Base-by-base conservation (phyloP, 2,888 invertebrate species). In the Sipha maydis region DNA sequence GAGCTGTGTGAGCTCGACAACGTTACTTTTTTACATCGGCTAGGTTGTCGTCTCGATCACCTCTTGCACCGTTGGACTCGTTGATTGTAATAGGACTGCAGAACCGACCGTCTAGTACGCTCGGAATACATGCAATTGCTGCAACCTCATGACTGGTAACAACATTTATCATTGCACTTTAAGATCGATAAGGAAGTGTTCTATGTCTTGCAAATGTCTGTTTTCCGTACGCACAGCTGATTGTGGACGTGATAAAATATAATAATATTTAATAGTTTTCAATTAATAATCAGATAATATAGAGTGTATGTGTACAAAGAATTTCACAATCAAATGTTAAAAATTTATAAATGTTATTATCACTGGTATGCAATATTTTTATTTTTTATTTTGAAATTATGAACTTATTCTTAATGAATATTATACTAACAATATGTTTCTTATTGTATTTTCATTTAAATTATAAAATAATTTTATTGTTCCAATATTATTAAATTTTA, bases 401-500 rank as follows among this genome's bases (percentile, higher is more conserved):
- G 61, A 61, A 38, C 61, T 61, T 41, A 25, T 25, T 56, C 75
- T n/a, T 14, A 11, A 25, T 61, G 41, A 76, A 75, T 76, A 61
- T 76, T 61, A 61, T 28, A 67, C 76, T 28, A 38, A 31, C 41
- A 75, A 75, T 84, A 7, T 54, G 31, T 8, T 14, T 83, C 25
- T 25, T 83, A n/a, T 25, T 0, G 19, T 75, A 83, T 83, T 83
- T n/a, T 21, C 1, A 11, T 75, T 61, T 75, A 73, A 56, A 83
- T 83, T 38, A 61, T 67, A 48, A 48, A 48, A 48, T 14, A 48
- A 41, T 11, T 41, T 1, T 41, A 11, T 41, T 9, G 41, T 41
- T 41, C 41, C 41, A 41, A 41, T 41, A 11, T 41, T 41, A 11
- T 34, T 1, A 48, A 48, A 48, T 48, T 1, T 3, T 48, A 14